These are phyloP conservation scores for Polypedilum vanderplanki DNA, from an alignment of 1,140 invertebrate genomes.

Conservation along the genomic window DNA sequence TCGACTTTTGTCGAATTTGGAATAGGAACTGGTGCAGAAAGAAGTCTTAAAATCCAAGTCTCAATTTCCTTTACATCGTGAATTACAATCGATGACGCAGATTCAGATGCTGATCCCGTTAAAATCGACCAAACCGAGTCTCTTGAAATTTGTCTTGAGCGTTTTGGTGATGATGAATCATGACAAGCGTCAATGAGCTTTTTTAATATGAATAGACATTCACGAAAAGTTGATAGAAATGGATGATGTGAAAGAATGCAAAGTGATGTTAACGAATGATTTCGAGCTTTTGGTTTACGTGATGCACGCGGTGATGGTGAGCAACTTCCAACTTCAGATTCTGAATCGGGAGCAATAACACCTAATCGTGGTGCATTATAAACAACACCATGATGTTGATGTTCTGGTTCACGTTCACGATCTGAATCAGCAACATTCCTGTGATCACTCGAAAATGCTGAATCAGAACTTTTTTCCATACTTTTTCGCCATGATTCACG, in stretches of 20 bases:
- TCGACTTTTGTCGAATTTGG: conserved; percentile 94
- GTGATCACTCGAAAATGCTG: conserved; percentile 69
- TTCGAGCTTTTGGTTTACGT: conserved; percentile 70
- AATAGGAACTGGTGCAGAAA: conserved; percentile 95
- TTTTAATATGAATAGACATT: conserved; percentile 92
- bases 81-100: conserved; percentile 77
- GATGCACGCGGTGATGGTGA: conserved; percentile 75
- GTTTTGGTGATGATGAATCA: conserved; percentile 79
- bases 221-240: conserved; percentile 95
- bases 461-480: conserved; percentile 84
- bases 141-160: conserved; percentile 76
- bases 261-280: conserved; percentile 90
- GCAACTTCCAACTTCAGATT: conserved; percentile 80
- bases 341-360: conserved; percentile 60
- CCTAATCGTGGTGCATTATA: conserved; percentile 52
- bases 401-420: conserved; percentile 56
- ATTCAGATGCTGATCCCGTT: conserved; percentile 66
- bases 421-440: conserved; percentile 59
- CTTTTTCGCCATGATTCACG: conserved; percentile 83
- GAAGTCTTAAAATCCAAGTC: conserved; percentile 92
- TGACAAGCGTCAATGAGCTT: conserved; percentile 95
- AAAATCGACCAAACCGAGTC: conserved; percentile 89
- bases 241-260: conserved; percentile 99
- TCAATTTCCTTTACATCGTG: conserved; percentile 97
- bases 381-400: conserved; percentile 31